Percentiles rank a stretch among this genome's conserved stretches.
Conservation (phyloP, 2,888 invertebrate species). For the Hydroisotoma schaefferi region DNA sequence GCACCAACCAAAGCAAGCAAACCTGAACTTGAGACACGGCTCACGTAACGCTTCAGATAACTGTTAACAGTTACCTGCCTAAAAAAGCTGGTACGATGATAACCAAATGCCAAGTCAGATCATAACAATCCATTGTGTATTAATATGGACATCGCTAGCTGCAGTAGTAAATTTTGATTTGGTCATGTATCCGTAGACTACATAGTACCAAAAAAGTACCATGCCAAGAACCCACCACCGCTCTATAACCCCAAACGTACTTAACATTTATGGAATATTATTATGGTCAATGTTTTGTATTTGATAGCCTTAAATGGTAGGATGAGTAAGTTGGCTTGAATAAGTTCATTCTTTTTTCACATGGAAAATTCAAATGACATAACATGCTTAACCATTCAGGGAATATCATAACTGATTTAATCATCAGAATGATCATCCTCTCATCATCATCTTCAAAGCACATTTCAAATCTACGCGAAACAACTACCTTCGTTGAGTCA, state of each 20-base stretch:
- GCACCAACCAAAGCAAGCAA: background rate
- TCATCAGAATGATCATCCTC: no score
- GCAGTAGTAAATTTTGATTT: background rate
- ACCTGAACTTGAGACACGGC: conserved; percentile 7
- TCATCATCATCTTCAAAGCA: no score
- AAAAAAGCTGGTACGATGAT: conserved; percentile 6
- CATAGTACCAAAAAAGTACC: no score
- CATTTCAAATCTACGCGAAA: no score
- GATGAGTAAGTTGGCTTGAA: conserved; percentile 27
- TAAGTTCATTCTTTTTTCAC: background rate
- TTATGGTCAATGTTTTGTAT: conserved; percentile 16
- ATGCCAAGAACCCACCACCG: no score
- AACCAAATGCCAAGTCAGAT: conserved; percentile 6
- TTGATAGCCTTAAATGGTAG: conserved; percentile 44
- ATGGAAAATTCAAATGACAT: no score
- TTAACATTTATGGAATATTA: conserved; percentile 4
- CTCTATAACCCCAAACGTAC: no score
- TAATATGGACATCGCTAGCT: conserved; percentile 14
- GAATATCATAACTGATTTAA: no score
- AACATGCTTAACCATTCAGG: background rate
- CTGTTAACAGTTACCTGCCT: background rate
- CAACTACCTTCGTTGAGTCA: no score
- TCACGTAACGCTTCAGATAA: conserved; percentile 1
- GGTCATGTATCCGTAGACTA: conserved; percentile 5
- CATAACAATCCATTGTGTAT: background rate